phyloP scores from a whole-genome alignment of 1,140 invertebrate species.

The Aphaenogaster rudis region DNA sequence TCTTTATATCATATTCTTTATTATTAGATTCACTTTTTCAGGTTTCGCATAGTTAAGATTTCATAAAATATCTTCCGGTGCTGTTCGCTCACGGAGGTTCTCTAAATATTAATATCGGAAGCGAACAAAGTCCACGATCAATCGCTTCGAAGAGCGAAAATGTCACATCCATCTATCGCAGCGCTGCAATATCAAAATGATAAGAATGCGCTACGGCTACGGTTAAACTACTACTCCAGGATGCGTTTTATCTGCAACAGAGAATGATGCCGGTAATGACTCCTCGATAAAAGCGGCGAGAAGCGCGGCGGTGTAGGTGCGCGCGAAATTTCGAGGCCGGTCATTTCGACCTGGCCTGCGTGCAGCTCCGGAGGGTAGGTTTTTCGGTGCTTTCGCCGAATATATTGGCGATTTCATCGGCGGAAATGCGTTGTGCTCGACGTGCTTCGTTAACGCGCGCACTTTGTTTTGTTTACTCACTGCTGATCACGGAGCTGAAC shows the following conservation, averaged over 20 bases:
- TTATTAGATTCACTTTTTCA: background rate
- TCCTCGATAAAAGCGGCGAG: slow-evolving; percentile 30
- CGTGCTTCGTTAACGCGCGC: slow-evolving; percentile 56
- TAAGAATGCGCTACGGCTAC: slow-evolving; percentile 74
- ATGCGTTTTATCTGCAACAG: slow-evolving; percentile 82
- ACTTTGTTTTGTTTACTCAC: slow-evolving; percentile 78
- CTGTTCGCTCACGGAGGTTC: background rate
- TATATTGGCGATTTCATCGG: slow-evolving; percentile 36
- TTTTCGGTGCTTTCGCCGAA: slow-evolving; percentile 27
- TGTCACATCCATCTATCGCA: slow-evolving; percentile 21
- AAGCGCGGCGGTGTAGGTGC: slow-evolving; percentile 23
- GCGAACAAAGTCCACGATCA: background rate
- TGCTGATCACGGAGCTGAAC: slow-evolving; percentile 76
- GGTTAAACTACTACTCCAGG: slow-evolving; percentile 81
- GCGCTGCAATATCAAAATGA: slow-evolving; percentile 77
- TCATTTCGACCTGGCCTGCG: slow-evolving; percentile 1
- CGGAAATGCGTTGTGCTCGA: slow-evolving; percentile 45
- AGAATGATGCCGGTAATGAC: slow-evolving; percentile 74
- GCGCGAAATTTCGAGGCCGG: slow-evolving; percentile 21
- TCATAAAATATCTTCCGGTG: background rate
- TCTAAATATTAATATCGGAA: background rate
- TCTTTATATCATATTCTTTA: background rate
- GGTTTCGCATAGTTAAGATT: background rate
- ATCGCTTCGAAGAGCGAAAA: background rate
- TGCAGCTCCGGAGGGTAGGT: slow-evolving; percentile 32